Evolutionary conservation across 2,797 vertebrate species (phyloP).

Genomic region (Smutsia gigantea): DNA sequence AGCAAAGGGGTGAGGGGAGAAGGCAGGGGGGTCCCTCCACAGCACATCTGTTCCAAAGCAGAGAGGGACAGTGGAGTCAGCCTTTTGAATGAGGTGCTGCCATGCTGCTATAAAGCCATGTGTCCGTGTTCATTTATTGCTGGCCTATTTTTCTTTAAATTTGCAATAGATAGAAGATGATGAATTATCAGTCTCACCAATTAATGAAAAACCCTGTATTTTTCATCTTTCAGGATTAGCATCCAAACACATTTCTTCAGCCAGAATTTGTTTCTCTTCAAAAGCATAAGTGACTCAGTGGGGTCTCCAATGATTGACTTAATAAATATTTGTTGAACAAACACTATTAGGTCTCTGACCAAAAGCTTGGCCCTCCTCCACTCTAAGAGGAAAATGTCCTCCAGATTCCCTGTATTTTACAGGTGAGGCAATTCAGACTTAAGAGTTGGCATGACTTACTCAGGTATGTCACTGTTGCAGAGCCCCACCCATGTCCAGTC

Average conservation of each 20-base stretch:
- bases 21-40: accelerated
- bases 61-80: neutral
- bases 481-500: neutral
- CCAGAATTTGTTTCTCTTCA: neutral
- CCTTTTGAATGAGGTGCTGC: neutral
- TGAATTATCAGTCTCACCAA: neutral
- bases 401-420: neutral
- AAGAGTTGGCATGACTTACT: neutral
- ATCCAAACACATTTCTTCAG: neutral
- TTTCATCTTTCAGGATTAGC: neutral
- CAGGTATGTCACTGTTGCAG: neutral
- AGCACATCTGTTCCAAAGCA: neutral
- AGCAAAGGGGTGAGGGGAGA: neutral
- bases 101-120: accelerated
- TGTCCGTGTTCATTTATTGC: neutral
- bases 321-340: neutral
- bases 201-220: neutral
- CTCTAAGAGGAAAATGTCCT: neutral
- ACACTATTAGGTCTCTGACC: neutral
- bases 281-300: neutral
- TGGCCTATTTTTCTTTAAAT: neutral
- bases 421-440: neutral
- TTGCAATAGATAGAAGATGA: neutral
- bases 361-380: neutral
- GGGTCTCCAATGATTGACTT: neutral